Evolutionary conservation across 2,888 invertebrate genomes (phyloP), one percentile per base, ranked within the genome.

Genomic region (Microchrysa polita): DNA sequence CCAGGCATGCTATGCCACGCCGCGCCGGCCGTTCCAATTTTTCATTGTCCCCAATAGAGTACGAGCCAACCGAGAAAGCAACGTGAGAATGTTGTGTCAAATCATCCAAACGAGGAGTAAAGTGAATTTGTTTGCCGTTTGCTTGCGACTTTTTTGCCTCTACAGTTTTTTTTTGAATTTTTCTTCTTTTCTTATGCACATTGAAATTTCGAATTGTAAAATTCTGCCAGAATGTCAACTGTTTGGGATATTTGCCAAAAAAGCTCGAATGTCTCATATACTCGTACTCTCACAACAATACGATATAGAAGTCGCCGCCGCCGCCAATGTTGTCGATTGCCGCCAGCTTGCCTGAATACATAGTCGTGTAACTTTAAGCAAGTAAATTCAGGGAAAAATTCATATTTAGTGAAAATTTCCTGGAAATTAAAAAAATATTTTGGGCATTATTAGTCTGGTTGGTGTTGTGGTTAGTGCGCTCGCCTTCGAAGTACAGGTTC

Each of bases 221-320:
- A 55, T 5, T 55, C 22, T 55, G 22, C 55, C 5, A 18, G 55
- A 22, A 55, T 55, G 55, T 55, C 55, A 55, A 55, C 55, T 55
- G 55, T 18, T 55, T 55, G 55, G 27, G 18, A 55, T 16, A 20
- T 18, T 16, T 55, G 55, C 55, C 55, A 55, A 55, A 22, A 55
- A 22, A 34, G 7, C 2, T 5, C 2, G 5, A 7, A 55, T n/a
- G 55, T n/a, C n/a, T n/a, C n/a, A n/a, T n/a, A n/a, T n/a, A n/a
- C n/a, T n/a, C n/a, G n/a, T n/a, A 20, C 55, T 55, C 27, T 34
- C 55, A 55, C 18, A 55, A 55, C 55, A 55, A 55, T 55, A 22
- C 55, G n/a, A n/a, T n/a, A n/a, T n/a, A n/a, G n/a, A n/a, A n/a
- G n/a, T n/a, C n/a, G n/a, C n/a, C n/a, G n/a, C 55, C 16, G 55